phyloP scores from a whole-genome alignment of 2,888 invertebrate genomes.

The Nebria brevicollis region DNA sequence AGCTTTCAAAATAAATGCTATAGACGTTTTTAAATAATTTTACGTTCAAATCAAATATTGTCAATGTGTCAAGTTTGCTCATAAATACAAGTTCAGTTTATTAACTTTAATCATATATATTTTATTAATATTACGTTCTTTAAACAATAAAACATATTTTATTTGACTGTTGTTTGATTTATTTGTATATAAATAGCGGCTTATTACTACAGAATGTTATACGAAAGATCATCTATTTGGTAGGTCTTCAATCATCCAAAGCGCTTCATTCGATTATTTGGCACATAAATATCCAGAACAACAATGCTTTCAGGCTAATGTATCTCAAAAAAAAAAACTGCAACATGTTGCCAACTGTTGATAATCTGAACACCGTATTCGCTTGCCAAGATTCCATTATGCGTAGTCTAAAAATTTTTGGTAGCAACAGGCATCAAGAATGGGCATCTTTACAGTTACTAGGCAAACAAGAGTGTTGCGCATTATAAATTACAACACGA shows the following conservation, averaged over 20 bases:
- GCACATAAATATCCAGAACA: conserved; percentile 4
- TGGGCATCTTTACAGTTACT: neutral
- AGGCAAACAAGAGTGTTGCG: no score
- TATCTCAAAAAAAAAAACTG: conserved; percentile 24
- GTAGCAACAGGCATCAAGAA: neutral
- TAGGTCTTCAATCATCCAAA: neutral
- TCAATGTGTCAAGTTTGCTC: no score
- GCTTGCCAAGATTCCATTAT: neutral
- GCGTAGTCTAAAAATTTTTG: neutral
- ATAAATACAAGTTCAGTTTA: no score
- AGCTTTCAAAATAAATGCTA: no score
- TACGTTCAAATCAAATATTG: no score
- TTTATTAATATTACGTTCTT: no score
- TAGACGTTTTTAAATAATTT: no score
- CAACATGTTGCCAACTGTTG: conserved; percentile 38
- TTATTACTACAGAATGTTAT: neutral
- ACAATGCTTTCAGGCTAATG: conserved; percentile 25
- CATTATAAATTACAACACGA: no score
- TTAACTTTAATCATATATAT: no score
- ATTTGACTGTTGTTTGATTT: neutral
- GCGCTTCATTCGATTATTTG: conserved; percentile 7
- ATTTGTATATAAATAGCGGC: neutral
- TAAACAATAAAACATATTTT: no score
- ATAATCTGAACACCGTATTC: conserved; percentile 17
- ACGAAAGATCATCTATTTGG: neutral